Percentiles rank a stretch among this genome's conserved stretches.
phyloP scores from a whole-genome alignment of 2,797 vertebrate species.

The Naso thynnoides region DNA sequence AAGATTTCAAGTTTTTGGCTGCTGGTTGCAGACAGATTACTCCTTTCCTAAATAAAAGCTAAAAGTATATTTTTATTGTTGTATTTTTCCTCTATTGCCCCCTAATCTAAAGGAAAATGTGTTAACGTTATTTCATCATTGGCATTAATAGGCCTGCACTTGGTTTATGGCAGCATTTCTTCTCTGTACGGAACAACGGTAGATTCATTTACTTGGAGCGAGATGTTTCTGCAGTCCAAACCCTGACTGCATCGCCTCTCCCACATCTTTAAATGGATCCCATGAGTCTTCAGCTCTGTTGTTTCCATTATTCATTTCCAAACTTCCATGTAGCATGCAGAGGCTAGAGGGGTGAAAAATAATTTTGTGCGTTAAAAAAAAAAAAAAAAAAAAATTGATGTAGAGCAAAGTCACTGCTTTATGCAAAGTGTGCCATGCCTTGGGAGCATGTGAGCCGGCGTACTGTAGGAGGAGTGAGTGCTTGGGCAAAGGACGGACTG shows the following conservation, averaged over 20 bases:
- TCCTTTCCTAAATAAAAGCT: slow-evolving; percentile 34
- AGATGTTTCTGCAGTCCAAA: slow-evolving; percentile 71
- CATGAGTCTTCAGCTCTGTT: slow-evolving; percentile 81
- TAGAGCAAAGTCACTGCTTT: slow-evolving; percentile 84
- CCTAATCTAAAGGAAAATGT: slow-evolving; percentile 47
- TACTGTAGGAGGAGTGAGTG: slow-evolving; percentile 74
- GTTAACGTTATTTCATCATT: slow-evolving; percentile 31
- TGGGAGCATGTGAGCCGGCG: slow-evolving; percentile 79
- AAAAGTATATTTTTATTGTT: slow-evolving; percentile 26
- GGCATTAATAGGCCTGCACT: slow-evolving; percentile 31
- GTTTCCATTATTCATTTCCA: slow-evolving; percentile 88
- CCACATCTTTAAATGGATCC: slow-evolving; percentile 84
- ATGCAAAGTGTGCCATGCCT: slow-evolving; percentile 83
- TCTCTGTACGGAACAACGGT: slow-evolving; percentile 64
- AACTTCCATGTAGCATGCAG: slow-evolving; percentile 82
- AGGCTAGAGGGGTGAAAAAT: slow-evolving; percentile 84
- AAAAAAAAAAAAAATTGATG: slow-evolving; percentile 68
- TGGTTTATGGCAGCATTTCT: slow-evolving; percentile 39
- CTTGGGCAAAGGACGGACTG: slow-evolving; percentile 47
- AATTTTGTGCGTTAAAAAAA: slow-evolving; percentile 79
- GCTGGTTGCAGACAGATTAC: slow-evolving; percentile 11
- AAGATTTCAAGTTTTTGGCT: slow-evolving; percentile 19
- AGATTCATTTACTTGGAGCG: slow-evolving; percentile 69
- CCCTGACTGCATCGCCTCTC: slow-evolving; percentile 77
- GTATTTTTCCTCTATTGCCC: slow-evolving; percentile 19